Conservation (phyloP, 2,797 vertebrate genomes). For the Euphonia xanthogaster region DNA sequence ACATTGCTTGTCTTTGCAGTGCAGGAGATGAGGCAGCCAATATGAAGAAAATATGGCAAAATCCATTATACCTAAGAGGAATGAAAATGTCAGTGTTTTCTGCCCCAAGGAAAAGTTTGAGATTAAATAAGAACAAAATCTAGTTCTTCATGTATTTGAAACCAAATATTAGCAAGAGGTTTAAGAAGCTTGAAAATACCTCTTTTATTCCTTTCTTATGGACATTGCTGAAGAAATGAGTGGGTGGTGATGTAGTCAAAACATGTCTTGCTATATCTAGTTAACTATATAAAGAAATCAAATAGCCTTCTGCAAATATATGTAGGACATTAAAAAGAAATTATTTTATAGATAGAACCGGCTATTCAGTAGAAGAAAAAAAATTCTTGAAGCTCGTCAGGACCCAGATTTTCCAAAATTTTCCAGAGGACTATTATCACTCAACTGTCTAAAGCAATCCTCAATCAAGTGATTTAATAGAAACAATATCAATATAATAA, state of each 20-base stretch:
- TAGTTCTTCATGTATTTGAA: neutral
- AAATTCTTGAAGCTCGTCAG: neutral
- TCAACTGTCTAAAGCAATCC: conserved; percentile 3
- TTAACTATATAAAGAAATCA: conserved; percentile 9
- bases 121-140: neutral
- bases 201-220: neutral
- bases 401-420: neutral
- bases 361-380: neutral
- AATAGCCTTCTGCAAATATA: conserved; percentile 1
- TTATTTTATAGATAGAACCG: conserved; percentile 1
- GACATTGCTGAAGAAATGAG: neutral
- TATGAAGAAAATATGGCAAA: neutral
- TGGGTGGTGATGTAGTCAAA: conserved; percentile 16
- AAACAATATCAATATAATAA: conserved; percentile 36
- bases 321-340: neutral
- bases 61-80: neutral
- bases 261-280: conserved; percentile 11
- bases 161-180: neutral
- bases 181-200: conserved; percentile 2
- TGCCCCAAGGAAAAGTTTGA: neutral
- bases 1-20: neutral
- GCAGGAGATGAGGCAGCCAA: neutral
- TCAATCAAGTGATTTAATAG: conserved; percentile 17
- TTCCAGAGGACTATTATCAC: neutral
- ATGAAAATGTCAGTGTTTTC: conserved; percentile 11